Base-by-base conservation (phyloP, 2,888 invertebrate genomes). In the Disparrhopalites patrizii region DNA sequence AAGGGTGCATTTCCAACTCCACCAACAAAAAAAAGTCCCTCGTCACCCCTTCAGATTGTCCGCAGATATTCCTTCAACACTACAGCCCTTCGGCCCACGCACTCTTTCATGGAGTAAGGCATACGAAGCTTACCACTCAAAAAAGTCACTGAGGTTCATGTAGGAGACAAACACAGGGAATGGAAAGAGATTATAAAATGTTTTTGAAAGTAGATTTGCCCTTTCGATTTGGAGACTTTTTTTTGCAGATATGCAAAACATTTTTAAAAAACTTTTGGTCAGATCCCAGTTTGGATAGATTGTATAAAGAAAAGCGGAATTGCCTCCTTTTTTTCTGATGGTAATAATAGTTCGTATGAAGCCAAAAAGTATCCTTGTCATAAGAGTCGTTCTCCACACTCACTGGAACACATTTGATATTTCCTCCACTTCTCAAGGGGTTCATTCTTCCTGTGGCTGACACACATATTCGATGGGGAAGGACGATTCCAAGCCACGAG, bases 331-430 rank as follows among this genome's bases (percentile, higher is more conserved):
- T n/a, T n/a, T n/a, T n/a, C n/a, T n/a, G n/a, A n/a, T n/a, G n/a
- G n/a, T n/a, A n/a, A n/a, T n/a, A n/a, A n/a, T n/a, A n/a, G n/a
- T n/a, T n/a, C n/a, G n/a, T n/a, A n/a, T 47, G 23, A 3, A 47
- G 10, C 47, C 47, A 47, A 3, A 23, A 25, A 47, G 20, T 47
- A 18, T 47, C 25, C 25, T 47, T 47, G 47, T 47, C n/a, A 47
- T 47, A 20, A 23, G 8, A 10, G n/a, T 58, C 43, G n/a, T 58
- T n/a, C n/a, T n/a, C n/a, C n/a, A n/a, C n/a, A n/a, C 43, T 23
- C 30, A 43, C 60, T 47, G 47, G 60, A 60, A 47, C 60, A 47
- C 60, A 60, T 60, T 60, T 60, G 60, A 60, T 60, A 60, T 60
- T 60, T 43, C 47, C 13, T n/a, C n/a, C n/a, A n/a, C 60, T 43